Conservation (phyloP, 1,140 invertebrate species). For the Cydia amplana region DNA sequence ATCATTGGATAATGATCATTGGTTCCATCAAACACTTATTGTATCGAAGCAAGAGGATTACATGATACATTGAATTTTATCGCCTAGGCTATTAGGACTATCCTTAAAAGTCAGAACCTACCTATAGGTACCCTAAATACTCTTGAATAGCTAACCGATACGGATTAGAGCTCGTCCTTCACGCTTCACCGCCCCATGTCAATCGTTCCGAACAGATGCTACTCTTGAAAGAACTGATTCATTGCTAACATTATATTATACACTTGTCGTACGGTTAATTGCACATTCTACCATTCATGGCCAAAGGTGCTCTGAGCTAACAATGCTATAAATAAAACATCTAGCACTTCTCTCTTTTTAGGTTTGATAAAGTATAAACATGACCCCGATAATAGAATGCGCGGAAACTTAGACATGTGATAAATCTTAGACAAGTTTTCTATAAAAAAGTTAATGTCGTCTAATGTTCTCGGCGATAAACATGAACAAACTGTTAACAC, state of each 20-base stretch:
- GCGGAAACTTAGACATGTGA: background rate
- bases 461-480: background rate
- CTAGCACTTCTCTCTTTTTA: background rate
- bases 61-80: background rate
- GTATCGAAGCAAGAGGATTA: background rate
- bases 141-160: constrained; percentile 51
- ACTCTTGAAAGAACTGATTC: constrained; percentile 13
- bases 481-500: background rate
- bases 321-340: background rate
- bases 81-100: background rate
- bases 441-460: constrained; percentile 12
- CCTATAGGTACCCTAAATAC: background rate
- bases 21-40: background rate
- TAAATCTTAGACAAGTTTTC: constrained; percentile 1
- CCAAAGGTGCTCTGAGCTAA: background rate
- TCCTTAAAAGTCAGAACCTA: background rate
- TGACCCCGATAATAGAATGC: background rate
- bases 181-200: constrained; percentile 65
- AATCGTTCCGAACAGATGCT: constrained; percentile 43
- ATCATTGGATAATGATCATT: background rate
- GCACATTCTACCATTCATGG: background rate
- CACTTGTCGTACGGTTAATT: constrained; percentile 9
- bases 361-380: constrained; percentile 2
- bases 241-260: constrained; percentile 6
- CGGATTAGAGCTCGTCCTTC: constrained; percentile 72